Percentiles rank a stretch among this genome's conserved stretches.
Evolutionary conservation across 2,797 vertebrate species (phyloP).

Genomic region (Chrysocyon brachyurus): DNA sequence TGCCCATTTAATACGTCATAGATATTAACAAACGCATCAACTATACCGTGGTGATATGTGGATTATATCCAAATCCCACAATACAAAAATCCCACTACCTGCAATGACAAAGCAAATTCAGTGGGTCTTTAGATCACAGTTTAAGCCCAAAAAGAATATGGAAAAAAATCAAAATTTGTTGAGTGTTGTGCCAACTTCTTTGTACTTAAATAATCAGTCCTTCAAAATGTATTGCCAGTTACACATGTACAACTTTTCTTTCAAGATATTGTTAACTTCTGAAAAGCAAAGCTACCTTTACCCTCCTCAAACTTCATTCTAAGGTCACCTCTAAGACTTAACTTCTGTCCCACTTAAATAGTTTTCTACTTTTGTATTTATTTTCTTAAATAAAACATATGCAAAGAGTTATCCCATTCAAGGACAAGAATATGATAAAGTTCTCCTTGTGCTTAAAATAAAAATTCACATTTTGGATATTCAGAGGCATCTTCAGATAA

Average conservation of each 20-base stretch:
- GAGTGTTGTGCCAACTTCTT: not conserved
- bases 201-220: not conserved
- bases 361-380: slow-evolving; percentile 55
- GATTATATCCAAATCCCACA: not conserved
- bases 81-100: slow-evolving; percentile 18
- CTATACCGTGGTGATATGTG: not conserved
- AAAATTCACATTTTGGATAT: not conserved
- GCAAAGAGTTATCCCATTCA: slow-evolving; percentile 51
- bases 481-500: slow-evolving; percentile 33
- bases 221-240: not conserved
- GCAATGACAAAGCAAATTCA: slow-evolving; percentile 18
- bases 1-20: not conserved
- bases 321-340: slow-evolving; percentile 36
- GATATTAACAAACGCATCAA: not conserved
- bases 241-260: slow-evolving; percentile 26
- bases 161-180: not conserved
- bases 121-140: not conserved
- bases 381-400: slow-evolving; percentile 66
- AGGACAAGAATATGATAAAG: slow-evolving; percentile 22
- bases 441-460: slow-evolving; percentile 31
- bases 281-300: not conserved
- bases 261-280: slow-evolving; percentile 58
- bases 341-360: slow-evolving; percentile 9
- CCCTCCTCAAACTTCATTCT: slow-evolving; percentile 57
- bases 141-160: not conserved